phyloP scores from a whole-genome alignment of 1,140 invertebrate genomes.

The Halesus radiatus region DNA sequence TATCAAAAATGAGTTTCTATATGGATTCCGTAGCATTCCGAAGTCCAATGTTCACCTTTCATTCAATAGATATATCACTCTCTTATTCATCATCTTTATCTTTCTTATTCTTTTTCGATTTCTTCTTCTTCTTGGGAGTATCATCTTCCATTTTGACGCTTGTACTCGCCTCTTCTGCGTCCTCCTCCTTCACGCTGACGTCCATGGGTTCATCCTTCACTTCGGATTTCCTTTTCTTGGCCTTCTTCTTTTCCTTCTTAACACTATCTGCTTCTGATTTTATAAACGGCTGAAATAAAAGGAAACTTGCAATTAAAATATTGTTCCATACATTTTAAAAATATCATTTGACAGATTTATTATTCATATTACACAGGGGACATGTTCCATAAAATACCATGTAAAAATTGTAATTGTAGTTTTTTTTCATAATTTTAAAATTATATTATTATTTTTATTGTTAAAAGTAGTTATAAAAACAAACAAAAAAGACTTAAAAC shows the following conservation, averaged over 20 bases:
- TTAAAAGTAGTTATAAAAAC: no score
- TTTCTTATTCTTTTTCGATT: conserved; percentile 42
- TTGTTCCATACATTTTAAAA: neutral
- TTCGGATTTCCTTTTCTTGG: conserved; percentile 41
- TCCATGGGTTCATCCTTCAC: conserved; percentile 15
- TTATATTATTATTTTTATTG: no score
- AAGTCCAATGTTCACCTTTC: neutral
- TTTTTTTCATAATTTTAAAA: no score
- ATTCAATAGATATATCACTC: no score
- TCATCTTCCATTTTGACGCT: no score
- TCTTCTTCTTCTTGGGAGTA: conserved; percentile 40
- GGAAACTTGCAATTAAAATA: neutral
- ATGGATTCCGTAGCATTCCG: neutral
- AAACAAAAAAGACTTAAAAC: no score
- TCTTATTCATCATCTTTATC: conserved; percentile 28
- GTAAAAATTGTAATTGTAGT: no score
- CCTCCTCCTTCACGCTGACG: conserved; percentile 11
- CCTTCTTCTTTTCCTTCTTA: conserved; percentile 41
- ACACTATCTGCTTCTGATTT: conserved; percentile 26
- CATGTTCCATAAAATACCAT: no score
- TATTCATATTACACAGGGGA: no score
- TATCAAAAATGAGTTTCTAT: neutral
- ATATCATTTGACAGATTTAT: no score
- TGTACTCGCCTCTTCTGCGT: neutral
- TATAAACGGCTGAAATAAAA: conserved; percentile 34